Conservation (phyloP, 2,113 vertebrate genomes). For the Pteruthius melanotis region DNA sequence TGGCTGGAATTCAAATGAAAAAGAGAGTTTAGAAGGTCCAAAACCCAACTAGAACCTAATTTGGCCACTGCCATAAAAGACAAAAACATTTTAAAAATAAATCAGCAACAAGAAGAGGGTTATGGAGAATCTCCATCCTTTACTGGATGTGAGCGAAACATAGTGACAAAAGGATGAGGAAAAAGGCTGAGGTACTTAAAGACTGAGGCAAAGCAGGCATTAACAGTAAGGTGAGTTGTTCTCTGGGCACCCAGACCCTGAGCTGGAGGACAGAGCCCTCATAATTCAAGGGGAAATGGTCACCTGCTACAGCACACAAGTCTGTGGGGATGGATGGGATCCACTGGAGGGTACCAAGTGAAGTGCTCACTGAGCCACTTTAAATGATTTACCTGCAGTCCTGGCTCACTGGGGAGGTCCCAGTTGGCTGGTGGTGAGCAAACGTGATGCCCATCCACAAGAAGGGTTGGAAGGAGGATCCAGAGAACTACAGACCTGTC, state of each 20-base stretch:
- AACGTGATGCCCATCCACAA: background rate
- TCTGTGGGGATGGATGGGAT: background rate
- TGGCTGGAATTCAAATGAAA: background rate
- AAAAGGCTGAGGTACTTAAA: background rate
- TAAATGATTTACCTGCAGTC: background rate
- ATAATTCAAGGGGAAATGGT: background rate
- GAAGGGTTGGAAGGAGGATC: background rate
- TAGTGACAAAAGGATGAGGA: background rate
- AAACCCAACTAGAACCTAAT: background rate
- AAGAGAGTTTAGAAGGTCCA: background rate
- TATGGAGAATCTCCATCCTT: background rate
- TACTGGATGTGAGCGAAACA: background rate
- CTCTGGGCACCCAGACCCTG: background rate
- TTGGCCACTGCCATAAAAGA: background rate
- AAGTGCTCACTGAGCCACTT: background rate
- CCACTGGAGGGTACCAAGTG: background rate
- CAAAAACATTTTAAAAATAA: background rate
- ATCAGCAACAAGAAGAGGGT: background rate
- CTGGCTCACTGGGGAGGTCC: background rate
- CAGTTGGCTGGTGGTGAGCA: background rate
- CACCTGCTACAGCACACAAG: background rate
- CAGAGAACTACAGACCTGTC: background rate
- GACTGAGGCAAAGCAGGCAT: background rate
- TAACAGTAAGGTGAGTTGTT: background rate
- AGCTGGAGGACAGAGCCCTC: background rate